Percentiles rank a stretch among this genome's conserved stretches.
phyloP scores from a whole-genome alignment of 2,888 invertebrate species.

The Melipona bicolor region DNA sequence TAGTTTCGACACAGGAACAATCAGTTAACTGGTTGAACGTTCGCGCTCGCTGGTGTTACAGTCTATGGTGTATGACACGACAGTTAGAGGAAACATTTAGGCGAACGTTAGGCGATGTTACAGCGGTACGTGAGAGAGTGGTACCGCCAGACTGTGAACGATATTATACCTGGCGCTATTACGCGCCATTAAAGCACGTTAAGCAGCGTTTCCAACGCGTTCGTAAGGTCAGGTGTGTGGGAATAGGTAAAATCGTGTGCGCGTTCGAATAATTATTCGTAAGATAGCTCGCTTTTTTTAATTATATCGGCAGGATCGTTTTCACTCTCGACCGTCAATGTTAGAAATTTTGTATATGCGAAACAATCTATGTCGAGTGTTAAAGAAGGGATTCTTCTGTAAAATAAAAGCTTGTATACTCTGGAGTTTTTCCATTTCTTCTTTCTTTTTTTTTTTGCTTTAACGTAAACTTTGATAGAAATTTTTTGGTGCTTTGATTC shows the following conservation, averaged over 20 bases:
- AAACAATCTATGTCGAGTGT: no score
- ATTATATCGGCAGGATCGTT: no score
- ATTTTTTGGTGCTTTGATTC: no score
- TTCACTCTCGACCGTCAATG: no score
- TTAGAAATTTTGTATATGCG: no score
- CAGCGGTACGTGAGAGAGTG: conserved; percentile 44
- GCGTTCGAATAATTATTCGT: no score
- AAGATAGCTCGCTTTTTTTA: no score
- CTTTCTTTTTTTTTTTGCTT: no score
- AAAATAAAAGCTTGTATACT: no score
- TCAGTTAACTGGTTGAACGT: conserved; percentile 70
- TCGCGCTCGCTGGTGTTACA: conserved; percentile 14
- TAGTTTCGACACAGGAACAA: conserved; percentile 73
- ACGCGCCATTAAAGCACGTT: conserved; percentile 58
- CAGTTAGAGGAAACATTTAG: conserved; percentile 59
- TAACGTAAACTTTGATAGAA: no score
- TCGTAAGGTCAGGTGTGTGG: conserved; percentile 57
- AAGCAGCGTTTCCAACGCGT: conserved; percentile 41
- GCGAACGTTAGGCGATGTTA: conserved; percentile 51
- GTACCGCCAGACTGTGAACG: conserved; percentile 29
- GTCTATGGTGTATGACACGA: conserved; percentile 39
- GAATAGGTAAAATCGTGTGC: conserved; percentile 4
- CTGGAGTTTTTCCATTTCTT: no score
- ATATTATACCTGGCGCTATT: conserved; percentile 58
- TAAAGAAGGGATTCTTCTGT: no score